Conservation (phyloP, 2,797 vertebrate species). For the Furcifer pardalis region DNA sequence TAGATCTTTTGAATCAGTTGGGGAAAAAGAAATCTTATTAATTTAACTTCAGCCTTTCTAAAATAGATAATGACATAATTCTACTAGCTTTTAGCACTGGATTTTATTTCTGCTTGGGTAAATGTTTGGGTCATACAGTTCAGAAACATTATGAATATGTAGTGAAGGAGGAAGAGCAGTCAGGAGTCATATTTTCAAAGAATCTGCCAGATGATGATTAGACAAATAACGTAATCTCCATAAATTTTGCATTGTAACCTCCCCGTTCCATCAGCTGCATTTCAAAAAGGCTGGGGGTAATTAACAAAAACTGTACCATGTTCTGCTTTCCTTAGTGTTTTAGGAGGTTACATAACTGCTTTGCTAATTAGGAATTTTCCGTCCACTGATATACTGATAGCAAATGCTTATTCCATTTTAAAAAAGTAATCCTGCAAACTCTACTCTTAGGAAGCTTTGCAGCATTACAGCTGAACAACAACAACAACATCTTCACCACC, state of each 20-base stretch:
- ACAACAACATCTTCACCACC: not conserved
- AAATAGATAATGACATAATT: not conserved
- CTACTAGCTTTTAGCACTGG: not conserved
- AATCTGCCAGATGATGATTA: not conserved
- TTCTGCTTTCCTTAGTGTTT: not conserved
- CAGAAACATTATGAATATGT: conserved; percentile 18
- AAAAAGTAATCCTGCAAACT: not conserved
- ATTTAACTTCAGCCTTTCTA: conserved; percentile 26
- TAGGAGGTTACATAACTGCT: not conserved
- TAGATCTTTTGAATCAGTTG: not conserved
- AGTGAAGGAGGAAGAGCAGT: conserved; percentile 6
- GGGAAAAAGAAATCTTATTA: not conserved
- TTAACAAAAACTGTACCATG: not conserved
- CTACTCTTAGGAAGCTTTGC: not conserved
- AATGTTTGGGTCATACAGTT: conserved; percentile 17
- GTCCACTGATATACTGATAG: not conserved
- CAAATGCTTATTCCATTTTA: conserved; percentile 14
- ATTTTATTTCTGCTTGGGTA: conserved; percentile 29
- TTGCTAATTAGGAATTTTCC: conserved; percentile 19
- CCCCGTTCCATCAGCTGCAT: not conserved
- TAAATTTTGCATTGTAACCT: not conserved
- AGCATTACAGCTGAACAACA: not conserved
- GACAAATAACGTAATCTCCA: not conserved
- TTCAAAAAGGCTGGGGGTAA: not conserved
- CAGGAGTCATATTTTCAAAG: conserved; percentile 15